Conservation (phyloP, 1,140 invertebrate species). For the Druon quercuslanigerum region DNA sequence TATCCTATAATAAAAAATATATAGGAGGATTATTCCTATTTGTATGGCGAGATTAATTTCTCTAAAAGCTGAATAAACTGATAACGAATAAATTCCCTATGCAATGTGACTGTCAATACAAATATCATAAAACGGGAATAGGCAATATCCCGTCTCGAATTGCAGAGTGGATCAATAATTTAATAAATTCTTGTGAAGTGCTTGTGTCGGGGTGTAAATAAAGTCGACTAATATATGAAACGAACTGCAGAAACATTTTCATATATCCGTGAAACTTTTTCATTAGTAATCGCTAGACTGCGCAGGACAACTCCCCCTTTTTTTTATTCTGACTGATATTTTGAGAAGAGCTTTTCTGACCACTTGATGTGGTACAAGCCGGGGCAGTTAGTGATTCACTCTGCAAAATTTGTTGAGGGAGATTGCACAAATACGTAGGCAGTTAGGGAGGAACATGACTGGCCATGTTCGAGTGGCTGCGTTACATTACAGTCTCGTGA, state of each 20-base stretch:
- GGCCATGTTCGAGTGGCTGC: conserved; percentile 20
- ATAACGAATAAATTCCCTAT: background rate
- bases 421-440: conserved; percentile 13
- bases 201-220: conserved; percentile 18
- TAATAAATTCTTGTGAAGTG: background rate
- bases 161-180: conserved; percentile 4
- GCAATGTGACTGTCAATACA: conserved; percentile 4
- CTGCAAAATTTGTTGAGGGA: conserved; percentile 12
- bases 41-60: background rate
- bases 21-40: too few relatives aligned
- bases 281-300: background rate
- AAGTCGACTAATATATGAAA: conserved; percentile 12
- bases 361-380: background rate
- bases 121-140: background rate
- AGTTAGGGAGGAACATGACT: background rate
- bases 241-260: background rate
- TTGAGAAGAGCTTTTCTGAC: background rate
- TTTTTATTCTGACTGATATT: background rate
- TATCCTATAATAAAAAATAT: background rate
- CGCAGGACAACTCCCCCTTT: background rate
- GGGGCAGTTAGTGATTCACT: conserved; percentile 9
- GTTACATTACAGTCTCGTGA: background rate
- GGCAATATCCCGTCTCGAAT: conserved; percentile 6
- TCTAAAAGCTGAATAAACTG: conserved; percentile 8
- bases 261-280: conserved; percentile 28